phyloP scores from a whole-genome alignment of 2,888 invertebrate genomes.

The Apomyelois bistriatella region DNA sequence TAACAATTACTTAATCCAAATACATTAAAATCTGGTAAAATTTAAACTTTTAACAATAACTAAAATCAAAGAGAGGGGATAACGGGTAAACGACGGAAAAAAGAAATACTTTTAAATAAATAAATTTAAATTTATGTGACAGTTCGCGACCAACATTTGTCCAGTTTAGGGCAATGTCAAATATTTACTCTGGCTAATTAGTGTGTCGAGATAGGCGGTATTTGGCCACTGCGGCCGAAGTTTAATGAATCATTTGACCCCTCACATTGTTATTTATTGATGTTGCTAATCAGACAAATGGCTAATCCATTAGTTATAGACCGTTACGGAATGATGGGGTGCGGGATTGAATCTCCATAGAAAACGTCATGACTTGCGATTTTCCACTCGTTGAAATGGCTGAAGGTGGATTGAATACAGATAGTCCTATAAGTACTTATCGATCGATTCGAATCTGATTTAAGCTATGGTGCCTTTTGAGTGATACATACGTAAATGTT shows the following conservation, averaged over 20 bases:
- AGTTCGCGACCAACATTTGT: conserved; percentile 24
- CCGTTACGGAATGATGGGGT: conserved; percentile 11
- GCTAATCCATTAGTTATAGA: conserved; percentile 64
- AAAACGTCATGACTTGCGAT: neutral
- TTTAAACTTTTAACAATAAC: too few relatives aligned
- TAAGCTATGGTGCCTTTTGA: too few relatives aligned
- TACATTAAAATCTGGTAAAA: too few relatives aligned
- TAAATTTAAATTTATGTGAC: conserved; percentile 6
- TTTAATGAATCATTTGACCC: conserved; percentile 71
- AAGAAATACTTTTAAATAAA: too few relatives aligned
- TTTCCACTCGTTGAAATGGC: neutral
- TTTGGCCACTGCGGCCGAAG: conserved; percentile 55
- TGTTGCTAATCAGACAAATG: conserved; percentile 75
- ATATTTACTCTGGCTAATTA: conserved; percentile 67
- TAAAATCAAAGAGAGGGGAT: too few relatives aligned
- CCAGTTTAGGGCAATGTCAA: conserved; percentile 26
- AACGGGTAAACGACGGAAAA: too few relatives aligned
- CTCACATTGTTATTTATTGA: conserved; percentile 70
- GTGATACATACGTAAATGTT: too few relatives aligned
- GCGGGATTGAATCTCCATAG: conserved; percentile 6
- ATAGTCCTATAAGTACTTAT: too few relatives aligned
- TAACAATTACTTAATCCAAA: too few relatives aligned
- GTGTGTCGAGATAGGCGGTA: conserved; percentile 52
- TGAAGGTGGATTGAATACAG: neutral
- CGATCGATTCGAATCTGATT: too few relatives aligned